Base-by-base conservation (phyloP, 2,888 invertebrate species). In the Galerucella pusilla region DNA sequence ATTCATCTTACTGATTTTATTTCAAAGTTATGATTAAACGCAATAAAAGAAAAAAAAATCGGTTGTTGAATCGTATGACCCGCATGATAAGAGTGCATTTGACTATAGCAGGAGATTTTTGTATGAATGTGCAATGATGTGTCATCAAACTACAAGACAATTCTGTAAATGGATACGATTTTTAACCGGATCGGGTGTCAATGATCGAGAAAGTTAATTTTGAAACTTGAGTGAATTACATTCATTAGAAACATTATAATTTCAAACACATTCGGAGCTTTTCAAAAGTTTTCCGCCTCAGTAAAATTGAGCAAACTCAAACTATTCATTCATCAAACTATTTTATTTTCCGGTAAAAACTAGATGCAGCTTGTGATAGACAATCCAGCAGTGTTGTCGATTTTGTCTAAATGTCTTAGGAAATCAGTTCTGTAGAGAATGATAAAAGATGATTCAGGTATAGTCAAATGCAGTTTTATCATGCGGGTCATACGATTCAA, bases 201-300 rank as follows among this genome's bases (percentile, higher is more conserved):
- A 11, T 49, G 14, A 14, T 3, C 14, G 14, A 49, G 14, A 49
- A 46, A 57, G 16, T 16, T 7, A 16, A 57, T 16, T 16, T n/a
- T 20, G 9, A 16, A 57, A 57, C 57, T 57, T 20, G 0, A 16
- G 2, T 20, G 57, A 57, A 57, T 20, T 57, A 57, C 57, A 20
- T 65, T 65, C 64, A 46, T 65, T 46, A 20, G 46, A 45, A 65
- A 65, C 46, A 42, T 65, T 65, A 11, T 46, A 65, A 65, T 45
- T 65, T 65, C n/a, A 65, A 46, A 46, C 64, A 65, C 64, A 46
- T 65, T 16, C 46, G 6, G 1, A 42, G 63, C 42, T 42, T 63
- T 63, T 20, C 42, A 65, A 65, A 65, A 65, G 45, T 14, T 42
- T 42, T 28, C 11, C 12, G 11, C 46, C 46, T 65, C 61, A 20